Percentiles rank a stretch among this genome's conserved stretches.
Conservation (phyloP, 1,140 invertebrate genomes). For the Tribolium castaneum region DNA sequence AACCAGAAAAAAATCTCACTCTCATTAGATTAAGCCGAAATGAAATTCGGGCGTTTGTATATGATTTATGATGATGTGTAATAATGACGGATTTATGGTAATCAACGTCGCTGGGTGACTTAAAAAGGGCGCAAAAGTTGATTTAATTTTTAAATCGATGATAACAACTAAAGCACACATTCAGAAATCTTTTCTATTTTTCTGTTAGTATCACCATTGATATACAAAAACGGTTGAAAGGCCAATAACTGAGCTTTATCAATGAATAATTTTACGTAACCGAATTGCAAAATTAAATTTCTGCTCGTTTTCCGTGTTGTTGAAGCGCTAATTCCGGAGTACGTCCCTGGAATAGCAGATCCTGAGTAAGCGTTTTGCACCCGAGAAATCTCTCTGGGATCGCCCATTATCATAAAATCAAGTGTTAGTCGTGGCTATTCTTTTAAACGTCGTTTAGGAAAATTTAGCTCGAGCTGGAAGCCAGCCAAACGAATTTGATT, state of each 20-base stretch:
- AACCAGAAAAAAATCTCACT: conserved; percentile 17
- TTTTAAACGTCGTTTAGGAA: conserved; percentile 42
- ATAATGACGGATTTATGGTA: background rate
- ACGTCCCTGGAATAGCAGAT: conserved; percentile 1
- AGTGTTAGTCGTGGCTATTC: conserved; percentile 18
- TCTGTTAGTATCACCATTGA: too few species aligned
- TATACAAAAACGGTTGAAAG: too few species aligned
- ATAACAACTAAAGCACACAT: background rate
- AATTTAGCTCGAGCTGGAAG: conserved; percentile 25
- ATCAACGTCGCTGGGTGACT: background rate
- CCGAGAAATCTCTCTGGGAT: conserved; percentile 27
- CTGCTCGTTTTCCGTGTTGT: background rate
- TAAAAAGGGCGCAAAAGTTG: background rate
- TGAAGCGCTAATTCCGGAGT: background rate
- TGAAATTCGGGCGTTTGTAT: background rate
- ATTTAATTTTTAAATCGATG: background rate
- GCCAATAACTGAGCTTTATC: too few species aligned
- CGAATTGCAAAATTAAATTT: background rate
- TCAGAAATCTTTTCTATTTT: too few species aligned
- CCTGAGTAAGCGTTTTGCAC: conserved; percentile 32
- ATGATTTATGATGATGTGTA: background rate
- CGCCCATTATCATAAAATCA: conserved; percentile 39
- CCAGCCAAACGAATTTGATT: background rate
- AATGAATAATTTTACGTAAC: too few species aligned
- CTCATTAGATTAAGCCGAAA: background rate